Evolutionary conservation across 2,888 invertebrate species (phyloP).

Genomic region (Tachystola acroxantha): DNA sequence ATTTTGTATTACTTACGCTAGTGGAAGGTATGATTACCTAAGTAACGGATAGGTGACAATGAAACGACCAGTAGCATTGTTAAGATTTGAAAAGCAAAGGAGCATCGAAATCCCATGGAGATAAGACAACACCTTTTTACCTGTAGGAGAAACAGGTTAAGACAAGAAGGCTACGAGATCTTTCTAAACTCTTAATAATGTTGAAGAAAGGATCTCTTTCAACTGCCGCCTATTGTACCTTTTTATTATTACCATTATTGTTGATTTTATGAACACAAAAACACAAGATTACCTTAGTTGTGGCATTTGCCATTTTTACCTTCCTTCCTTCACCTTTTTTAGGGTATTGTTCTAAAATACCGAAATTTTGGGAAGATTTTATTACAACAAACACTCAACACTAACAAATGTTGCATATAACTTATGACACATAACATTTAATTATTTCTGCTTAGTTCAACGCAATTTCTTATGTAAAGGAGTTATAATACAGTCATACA

Average conservation of each 20-base stretch:
- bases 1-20: too few relatives aligned
- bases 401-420: too few relatives aligned
- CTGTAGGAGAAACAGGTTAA: conserved; percentile 34
- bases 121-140: conserved; percentile 31
- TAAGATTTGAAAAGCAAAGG: conserved; percentile 18
- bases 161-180: conserved; percentile 21
- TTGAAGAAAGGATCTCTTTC: conserved; percentile 1
- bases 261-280: too few relatives aligned
- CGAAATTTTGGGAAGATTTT: too few relatives aligned
- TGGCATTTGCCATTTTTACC: too few relatives aligned
- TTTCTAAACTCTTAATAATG: neutral
- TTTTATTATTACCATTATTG: neutral
- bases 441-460: too few relatives aligned
- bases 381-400: too few relatives aligned
- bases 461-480: neutral
- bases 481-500: neutral
- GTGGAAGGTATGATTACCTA: too few relatives aligned
- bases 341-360: too few relatives aligned
- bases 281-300: too few relatives aligned
- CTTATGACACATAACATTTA: too few relatives aligned
- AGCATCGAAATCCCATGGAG: conserved; percentile 18
- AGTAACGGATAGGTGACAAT: conserved; percentile 5
- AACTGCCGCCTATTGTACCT: neutral
- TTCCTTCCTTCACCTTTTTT: too few relatives aligned
- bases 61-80: conserved; percentile 25